Evolutionary conservation across 1,140 invertebrate genomes (phyloP).

Genomic region (Ctenoplectra terminalis): DNA sequence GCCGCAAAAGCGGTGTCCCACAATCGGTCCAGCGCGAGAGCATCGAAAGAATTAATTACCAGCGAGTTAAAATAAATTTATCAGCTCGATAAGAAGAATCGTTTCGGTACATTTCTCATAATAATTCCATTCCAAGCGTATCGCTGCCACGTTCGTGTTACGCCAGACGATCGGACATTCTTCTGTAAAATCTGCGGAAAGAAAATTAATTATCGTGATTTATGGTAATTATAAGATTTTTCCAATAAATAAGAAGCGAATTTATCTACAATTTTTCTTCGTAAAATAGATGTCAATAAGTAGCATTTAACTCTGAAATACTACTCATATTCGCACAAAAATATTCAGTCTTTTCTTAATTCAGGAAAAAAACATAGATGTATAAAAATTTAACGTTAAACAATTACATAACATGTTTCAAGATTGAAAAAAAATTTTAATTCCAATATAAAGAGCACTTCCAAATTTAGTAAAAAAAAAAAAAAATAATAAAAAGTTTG

Average conservation of each 20-base stretch:
- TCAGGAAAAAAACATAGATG: too few relatives aligned
- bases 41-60: constrained; percentile 38
- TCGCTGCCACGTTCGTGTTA: constrained; percentile 22
- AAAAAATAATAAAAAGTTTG: too few relatives aligned
- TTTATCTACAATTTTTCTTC: background rate
- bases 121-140: constrained; percentile 41
- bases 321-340: too few relatives aligned
- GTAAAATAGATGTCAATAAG: too few relatives aligned
- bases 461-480: too few relatives aligned
- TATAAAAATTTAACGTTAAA: too few relatives aligned
- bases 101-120: constrained; percentile 26
- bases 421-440: too few relatives aligned
- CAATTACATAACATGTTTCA: too few relatives aligned
- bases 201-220: background rate
- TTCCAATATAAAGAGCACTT: too few relatives aligned
- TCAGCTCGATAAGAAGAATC: background rate
- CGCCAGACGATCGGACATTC: background rate
- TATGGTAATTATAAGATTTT: background rate
- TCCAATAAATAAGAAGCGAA: background rate
- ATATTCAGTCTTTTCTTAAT: too few relatives aligned
- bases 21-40: background rate
- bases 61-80: constrained; percentile 41
- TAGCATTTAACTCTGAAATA: too few relatives aligned
- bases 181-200: background rate
- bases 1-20: background rate